Evolutionary conservation across 2,113 vertebrate genomes (phyloP).

Genomic region (Alethe diademata): DNA sequence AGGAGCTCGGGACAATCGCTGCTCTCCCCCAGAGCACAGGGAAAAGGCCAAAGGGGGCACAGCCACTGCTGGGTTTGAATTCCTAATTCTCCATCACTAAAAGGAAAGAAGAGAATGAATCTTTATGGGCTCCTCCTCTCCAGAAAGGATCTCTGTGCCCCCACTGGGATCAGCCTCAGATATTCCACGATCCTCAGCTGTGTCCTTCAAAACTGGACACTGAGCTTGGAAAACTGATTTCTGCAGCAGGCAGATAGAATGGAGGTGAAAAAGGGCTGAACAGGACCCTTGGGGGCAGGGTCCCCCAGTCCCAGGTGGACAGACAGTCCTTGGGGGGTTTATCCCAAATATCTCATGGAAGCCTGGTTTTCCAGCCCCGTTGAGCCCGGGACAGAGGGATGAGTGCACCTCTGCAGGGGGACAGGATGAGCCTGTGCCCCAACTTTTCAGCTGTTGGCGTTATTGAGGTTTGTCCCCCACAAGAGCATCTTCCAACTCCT

Average conservation of each 20-base stretch:
- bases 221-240: neutral
- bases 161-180: neutral
- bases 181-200: neutral
- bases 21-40: neutral
- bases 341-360: neutral
- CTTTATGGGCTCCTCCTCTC: neutral
- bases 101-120: neutral
- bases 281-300: neutral
- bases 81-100: neutral
- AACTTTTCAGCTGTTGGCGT: neutral
- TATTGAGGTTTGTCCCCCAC: neutral
- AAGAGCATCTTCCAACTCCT: neutral
- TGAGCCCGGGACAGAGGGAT: fast-evolving
- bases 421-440: neutral
- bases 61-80: neutral
- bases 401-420: too few species aligned
- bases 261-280: neutral
- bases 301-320: neutral
- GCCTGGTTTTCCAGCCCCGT: neutral
- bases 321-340: neutral
- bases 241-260: neutral
- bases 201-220: neutral
- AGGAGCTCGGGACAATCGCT: neutral
- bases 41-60: neutral
- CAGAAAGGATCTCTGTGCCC: neutral